Evolutionary conservation across 2,797 vertebrate species (phyloP).

Genomic region (Anguilla pacifica): DNA sequence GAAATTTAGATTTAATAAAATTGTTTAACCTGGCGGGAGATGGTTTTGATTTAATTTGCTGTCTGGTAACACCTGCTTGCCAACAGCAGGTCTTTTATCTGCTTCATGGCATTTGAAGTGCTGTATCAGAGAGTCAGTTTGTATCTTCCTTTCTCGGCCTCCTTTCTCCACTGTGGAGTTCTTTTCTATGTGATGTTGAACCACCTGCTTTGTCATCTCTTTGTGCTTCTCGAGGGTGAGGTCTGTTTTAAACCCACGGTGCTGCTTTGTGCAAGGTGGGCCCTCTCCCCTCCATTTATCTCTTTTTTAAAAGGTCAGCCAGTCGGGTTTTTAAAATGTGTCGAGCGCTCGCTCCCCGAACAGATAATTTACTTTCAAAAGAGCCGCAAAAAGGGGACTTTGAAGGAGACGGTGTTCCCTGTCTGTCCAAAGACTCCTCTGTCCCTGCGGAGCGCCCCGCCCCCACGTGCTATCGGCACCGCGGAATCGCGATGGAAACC

Average conservation of each 20-base stretch:
- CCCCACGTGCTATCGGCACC: conserved; percentile 41
- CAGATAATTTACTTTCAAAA: conserved; percentile 67
- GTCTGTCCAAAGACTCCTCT: conserved; percentile 21
- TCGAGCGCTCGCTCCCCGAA: conserved; percentile 51
- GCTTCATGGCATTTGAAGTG: conserved; percentile 51
- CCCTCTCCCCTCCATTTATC: conserved; percentile 46
- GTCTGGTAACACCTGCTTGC: conserved; percentile 32
- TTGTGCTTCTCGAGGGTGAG: conserved; percentile 38
- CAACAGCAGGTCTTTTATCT: conserved; percentile 50
- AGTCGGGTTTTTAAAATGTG: conserved; percentile 62
- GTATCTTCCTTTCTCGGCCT: conserved; percentile 26
- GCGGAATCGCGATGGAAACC: conserved; percentile 41
- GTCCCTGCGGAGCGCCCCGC: conserved; percentile 44
- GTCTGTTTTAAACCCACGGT: conserved; percentile 11
- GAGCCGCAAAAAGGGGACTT: conserved; percentile 36
- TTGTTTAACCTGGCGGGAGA: conserved; percentile 49
- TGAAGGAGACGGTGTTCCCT: neutral
- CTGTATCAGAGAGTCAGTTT: conserved; percentile 30
- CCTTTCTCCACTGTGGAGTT: conserved; percentile 23
- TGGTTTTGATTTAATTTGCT: conserved; percentile 44
- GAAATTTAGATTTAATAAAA: conserved; percentile 42
- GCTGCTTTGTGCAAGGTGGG: conserved; percentile 41
- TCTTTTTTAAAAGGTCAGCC: conserved; percentile 67
- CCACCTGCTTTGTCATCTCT: conserved; percentile 55
- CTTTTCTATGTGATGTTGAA: conserved; percentile 45